Conservation (phyloP, 2,113 vertebrate genomes). For the Cephalopterus ornatus region DNA sequence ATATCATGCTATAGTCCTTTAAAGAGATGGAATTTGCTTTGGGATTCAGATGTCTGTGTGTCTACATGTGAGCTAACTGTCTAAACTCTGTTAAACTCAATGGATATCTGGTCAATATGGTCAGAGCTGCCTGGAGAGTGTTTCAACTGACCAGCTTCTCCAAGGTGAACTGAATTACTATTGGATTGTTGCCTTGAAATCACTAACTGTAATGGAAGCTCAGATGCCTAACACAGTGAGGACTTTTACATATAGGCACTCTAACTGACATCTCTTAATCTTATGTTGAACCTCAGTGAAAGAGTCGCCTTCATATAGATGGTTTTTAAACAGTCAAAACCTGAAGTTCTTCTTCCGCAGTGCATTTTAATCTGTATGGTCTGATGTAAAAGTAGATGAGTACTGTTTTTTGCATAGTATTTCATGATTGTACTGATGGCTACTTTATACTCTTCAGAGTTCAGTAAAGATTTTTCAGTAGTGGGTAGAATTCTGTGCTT, state of each 20-base stretch:
- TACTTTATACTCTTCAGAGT: not conserved
- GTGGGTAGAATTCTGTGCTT: not conserved
- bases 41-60: not conserved
- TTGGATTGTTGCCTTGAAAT: not conserved
- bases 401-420: not conserved
- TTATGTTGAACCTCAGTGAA: not conserved
- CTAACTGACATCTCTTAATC: not conserved
- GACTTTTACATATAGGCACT: not conserved
- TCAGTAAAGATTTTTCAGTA: not conserved
- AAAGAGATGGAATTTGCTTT: not conserved
- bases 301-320: not conserved
- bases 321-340: not conserved
- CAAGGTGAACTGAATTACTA: not conserved
- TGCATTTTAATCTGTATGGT: not conserved
- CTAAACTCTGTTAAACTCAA: not conserved
- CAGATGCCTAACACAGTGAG: not conserved
- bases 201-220: not conserved
- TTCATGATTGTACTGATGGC: not conserved
- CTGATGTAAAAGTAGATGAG: not conserved
- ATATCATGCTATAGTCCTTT: not conserved
- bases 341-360: not conserved
- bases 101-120: not conserved
- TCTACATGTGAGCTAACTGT: not conserved
- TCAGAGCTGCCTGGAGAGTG: not conserved
- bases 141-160: not conserved